These are phyloP conservation scores for Tetraneura akinire DNA, from an alignment of 1,140 invertebrate species.

Conservation along the genomic window DNA sequence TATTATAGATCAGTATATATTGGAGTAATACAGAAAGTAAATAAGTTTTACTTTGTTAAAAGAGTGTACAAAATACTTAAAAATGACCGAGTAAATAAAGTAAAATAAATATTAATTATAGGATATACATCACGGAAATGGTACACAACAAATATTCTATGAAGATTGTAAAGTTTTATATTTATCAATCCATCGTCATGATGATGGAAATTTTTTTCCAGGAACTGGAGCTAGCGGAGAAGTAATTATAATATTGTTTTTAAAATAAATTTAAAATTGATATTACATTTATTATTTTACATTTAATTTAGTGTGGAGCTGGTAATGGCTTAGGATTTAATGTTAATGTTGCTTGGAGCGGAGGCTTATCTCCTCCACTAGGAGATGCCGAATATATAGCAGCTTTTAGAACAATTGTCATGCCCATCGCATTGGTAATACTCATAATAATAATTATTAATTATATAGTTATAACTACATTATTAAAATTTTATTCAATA, in stretches of 20 bases:
- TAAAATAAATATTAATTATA: constrained; percentile 61
- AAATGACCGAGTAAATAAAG: too few species aligned
- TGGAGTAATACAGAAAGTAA: too few species aligned
- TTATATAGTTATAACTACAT: constrained; percentile 6
- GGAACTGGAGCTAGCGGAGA: constrained; percentile 91
- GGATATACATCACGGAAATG: constrained; percentile 99
- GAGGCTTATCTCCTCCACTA: constrained; percentile 86
- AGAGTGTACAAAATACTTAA: too few species aligned
- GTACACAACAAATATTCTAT: constrained; percentile 98
- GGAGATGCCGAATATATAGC: constrained; percentile 97
- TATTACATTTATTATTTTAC: neutral
- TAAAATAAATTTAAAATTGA: neutral
- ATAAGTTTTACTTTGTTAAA: too few species aligned
- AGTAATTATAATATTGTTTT: constrained; percentile 56
- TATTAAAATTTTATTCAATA: constrained; percentile 56
- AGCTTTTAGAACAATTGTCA: constrained; percentile 89
- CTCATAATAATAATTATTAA: neutral
- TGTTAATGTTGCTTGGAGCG: constrained; percentile 96
- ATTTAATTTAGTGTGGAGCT: constrained; percentile 70
- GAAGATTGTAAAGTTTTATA: constrained; percentile 93
- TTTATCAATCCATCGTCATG: constrained; percentile 97
- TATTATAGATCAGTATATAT: neutral
- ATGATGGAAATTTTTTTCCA: constrained; percentile 99
- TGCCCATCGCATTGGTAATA: constrained; percentile 81
- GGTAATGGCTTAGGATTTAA: constrained; percentile 93